Percentiles rank a stretch among this genome's conserved stretches.
Evolutionary conservation across 2,888 invertebrate species (phyloP).

Genomic region (Liposcelis brunnea): DNA sequence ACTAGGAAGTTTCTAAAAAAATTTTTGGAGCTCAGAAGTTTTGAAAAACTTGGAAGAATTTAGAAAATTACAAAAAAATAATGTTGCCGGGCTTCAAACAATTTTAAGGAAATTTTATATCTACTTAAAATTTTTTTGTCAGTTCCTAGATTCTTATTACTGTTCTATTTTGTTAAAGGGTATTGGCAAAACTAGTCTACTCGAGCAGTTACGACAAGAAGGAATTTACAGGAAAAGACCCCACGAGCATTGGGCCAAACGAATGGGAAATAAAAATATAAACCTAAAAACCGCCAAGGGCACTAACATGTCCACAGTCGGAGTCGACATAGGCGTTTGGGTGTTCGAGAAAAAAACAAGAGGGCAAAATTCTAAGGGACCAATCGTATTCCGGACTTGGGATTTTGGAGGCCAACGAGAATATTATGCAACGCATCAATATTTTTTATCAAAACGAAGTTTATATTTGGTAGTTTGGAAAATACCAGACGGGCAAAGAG

Average conservation of each 20-base stretch:
- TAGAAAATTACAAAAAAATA: too few relatives aligned
- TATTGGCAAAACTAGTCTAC: slow-evolving; percentile 75
- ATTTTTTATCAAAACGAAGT: slow-evolving; percentile 88
- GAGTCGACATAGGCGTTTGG: slow-evolving; percentile 95
- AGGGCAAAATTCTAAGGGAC: slow-evolving; percentile 49
- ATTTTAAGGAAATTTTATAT: too few relatives aligned
- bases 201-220: slow-evolving; percentile 76
- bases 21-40: too few relatives aligned
- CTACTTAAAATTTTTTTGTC: too few relatives aligned
- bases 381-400: slow-evolving; percentile 90
- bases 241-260: slow-evolving; percentile 82
- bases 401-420: slow-evolving; percentile 98
- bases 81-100: too few relatives aligned
- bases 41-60: too few relatives aligned
- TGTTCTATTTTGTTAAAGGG: slow-evolving; percentile 25
- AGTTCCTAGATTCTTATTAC: neutral
- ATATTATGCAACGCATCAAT: slow-evolving; percentile 96
- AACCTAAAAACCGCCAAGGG: slow-evolving; percentile 57
- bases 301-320: slow-evolving; percentile 83
- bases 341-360: slow-evolving; percentile 70
- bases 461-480: slow-evolving; percentile 92
- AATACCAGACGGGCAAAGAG: slow-evolving; percentile 78
- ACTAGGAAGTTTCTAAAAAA: slow-evolving; percentile 32
- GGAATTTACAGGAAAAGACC: slow-evolving; percentile 57
- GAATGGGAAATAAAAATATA: slow-evolving; percentile 81